phyloP scores from a whole-genome alignment of 2,113 vertebrate species.

The Barbus barbus region DNA sequence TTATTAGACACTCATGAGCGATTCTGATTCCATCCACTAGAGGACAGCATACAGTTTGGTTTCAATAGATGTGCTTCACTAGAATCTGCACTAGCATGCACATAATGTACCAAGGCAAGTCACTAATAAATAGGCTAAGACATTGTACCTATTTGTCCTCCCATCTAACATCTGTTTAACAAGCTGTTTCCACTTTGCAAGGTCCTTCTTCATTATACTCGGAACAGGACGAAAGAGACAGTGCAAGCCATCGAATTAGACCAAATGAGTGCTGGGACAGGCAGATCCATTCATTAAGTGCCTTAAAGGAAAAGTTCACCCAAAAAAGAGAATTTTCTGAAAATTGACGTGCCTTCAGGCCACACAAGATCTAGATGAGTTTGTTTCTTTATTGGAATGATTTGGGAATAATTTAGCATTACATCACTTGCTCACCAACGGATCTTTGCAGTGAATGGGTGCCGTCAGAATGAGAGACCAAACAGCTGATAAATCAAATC shows the following conservation, averaged over 20 bases:
- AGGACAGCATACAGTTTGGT: slow-evolving; percentile 50
- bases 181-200: slow-evolving; percentile 6
- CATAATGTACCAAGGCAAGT: neutral
- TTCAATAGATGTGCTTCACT: neutral
- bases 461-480: neutral
- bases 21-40: slow-evolving; percentile 64
- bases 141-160: neutral
- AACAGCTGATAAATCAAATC: neutral
- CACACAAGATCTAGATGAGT: neutral
- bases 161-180: slow-evolving; percentile 17
- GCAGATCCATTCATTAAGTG: slow-evolving; percentile 11
- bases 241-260: neutral
- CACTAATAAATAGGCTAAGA: neutral
- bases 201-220: neutral
- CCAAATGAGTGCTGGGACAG: neutral
- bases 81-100: neutral
- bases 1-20: neutral
- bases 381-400: neutral
- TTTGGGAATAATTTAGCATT: neutral
- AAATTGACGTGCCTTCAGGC: neutral
- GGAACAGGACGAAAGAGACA: neutral
- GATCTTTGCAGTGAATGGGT: neutral
- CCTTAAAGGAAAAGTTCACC: neutral
- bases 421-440: neutral
- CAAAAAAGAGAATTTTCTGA: neutral